Conservation (phyloP, 2,113 vertebrate species). For the Boleophthalmus pectinirostris region DNA sequence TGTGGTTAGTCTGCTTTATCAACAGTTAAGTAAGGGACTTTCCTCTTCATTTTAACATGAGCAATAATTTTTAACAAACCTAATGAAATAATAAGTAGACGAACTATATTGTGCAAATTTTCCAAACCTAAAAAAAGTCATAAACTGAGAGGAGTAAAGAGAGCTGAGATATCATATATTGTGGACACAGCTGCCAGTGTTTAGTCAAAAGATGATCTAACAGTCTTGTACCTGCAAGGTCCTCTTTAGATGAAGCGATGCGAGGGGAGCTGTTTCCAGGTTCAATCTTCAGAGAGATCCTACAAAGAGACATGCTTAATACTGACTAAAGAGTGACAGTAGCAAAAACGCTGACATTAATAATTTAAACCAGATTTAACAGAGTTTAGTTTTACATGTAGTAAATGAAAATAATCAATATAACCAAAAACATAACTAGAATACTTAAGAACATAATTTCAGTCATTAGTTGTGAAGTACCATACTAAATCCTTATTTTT, state of each 20-base stretch:
- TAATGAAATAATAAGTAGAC: neutral
- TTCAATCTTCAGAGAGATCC: slow-evolving; percentile 91
- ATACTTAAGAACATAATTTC: neutral
- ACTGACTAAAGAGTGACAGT: neutral
- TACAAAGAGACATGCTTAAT: slow-evolving; percentile 65
- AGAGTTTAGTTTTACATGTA: neutral
- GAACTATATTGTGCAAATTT: neutral
- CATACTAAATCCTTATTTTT: too few species aligned
- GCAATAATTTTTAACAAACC: neutral
- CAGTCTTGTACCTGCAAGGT: slow-evolving; percentile 84
- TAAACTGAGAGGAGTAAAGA: neutral
- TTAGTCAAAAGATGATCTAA: slow-evolving; percentile 1
- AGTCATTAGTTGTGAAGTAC: too few species aligned
- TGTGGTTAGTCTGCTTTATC: neutral
- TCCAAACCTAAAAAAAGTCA: neutral
- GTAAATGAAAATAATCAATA: neutral
- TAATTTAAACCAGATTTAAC: neutral
- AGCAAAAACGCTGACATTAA: too few species aligned
- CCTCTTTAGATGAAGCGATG: slow-evolving; percentile 91
- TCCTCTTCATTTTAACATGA: neutral
- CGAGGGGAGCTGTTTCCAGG: slow-evolving; percentile 91
- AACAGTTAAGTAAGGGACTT: neutral
- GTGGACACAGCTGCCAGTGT: slow-evolving; percentile 4
- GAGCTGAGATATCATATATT: neutral
- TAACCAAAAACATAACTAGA: neutral